phyloP scores from a whole-genome alignment of 2,113 vertebrate genomes.

The Benitochromis conjunctus region DNA sequence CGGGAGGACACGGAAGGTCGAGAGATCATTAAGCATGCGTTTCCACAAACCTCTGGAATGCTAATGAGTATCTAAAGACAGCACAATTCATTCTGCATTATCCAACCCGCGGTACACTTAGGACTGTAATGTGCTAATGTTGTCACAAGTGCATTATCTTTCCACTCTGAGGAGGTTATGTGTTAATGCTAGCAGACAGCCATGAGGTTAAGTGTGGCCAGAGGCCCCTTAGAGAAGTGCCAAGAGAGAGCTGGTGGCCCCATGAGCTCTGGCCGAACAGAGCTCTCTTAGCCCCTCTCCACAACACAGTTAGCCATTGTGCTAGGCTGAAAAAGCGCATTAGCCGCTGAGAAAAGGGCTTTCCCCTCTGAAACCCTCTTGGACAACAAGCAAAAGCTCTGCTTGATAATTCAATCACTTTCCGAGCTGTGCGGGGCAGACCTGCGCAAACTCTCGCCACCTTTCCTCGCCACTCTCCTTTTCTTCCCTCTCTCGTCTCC shows the following conservation, averaged over 20 bases:
- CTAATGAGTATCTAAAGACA: constrained; percentile 29
- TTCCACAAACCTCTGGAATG: constrained; percentile 9
- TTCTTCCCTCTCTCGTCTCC: constrained; percentile 26
- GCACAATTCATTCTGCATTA: neutral
- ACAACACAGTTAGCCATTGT: constrained; percentile 68
- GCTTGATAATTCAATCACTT: constrained; percentile 74
- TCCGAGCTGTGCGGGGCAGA: constrained; percentile 16
- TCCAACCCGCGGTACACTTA: neutral
- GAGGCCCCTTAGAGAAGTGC: constrained; percentile 56
- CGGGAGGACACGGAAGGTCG: neutral
- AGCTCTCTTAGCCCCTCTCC: constrained; percentile 57
- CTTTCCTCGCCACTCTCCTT: neutral
- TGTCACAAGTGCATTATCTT: constrained; percentile 34
- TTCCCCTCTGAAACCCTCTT: constrained; percentile 49
- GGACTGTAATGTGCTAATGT: constrained; percentile 22
- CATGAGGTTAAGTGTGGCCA: constrained; percentile 64
- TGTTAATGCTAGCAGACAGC: constrained; percentile 56
- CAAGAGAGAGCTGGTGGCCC: constrained; percentile 66
- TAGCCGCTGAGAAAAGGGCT: constrained; percentile 62
- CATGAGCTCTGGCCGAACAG: constrained; percentile 52
- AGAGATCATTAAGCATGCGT: neutral
- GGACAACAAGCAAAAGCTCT: constrained; percentile 63
- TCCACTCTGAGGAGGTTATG: constrained; percentile 33
- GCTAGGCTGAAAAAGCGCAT: constrained; percentile 64
- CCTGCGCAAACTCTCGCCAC: neutral